phyloP scores from a whole-genome alignment of 2,113 vertebrate genomes.

The Nipponia nippon region DNA sequence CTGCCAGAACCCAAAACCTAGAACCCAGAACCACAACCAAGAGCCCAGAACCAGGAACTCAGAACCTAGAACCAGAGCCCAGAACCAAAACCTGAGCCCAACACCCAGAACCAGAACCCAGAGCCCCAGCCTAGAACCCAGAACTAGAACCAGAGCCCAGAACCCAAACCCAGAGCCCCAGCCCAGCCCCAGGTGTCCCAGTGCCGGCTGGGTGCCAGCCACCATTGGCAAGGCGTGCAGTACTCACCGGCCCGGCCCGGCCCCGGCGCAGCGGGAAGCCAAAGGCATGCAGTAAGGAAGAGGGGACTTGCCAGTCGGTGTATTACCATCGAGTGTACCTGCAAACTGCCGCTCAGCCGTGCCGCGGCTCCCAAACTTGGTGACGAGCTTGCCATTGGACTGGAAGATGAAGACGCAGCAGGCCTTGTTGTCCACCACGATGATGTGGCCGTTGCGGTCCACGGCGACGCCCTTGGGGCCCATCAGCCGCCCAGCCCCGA shows the following conservation, averaged over 20 bases:
- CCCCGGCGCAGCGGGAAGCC: neutral
- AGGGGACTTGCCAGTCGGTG: neutral
- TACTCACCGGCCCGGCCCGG: neutral
- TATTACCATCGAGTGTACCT: slow-evolving; percentile 70
- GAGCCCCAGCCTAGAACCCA: neutral
- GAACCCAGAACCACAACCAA: neutral
- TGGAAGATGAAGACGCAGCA: slow-evolving; percentile 99
- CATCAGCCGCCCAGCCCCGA: slow-evolving; percentile 91
- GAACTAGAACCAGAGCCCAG: neutral
- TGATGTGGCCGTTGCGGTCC: slow-evolving; percentile 94
- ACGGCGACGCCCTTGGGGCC: slow-evolving; percentile 95
- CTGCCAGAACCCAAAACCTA: neutral
- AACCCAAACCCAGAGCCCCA: neutral
- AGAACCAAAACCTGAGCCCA: neutral
- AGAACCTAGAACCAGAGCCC: neutral
- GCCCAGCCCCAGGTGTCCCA: neutral
- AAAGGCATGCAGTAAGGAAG: neutral
- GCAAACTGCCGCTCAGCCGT: slow-evolving; percentile 90
- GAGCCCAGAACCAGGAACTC: neutral
- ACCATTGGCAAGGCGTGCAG: neutral
- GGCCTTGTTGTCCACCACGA: slow-evolving; percentile 95
- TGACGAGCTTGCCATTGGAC: slow-evolving; percentile 92
- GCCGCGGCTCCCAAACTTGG: slow-evolving; percentile 89
- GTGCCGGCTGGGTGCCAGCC: too few species aligned
- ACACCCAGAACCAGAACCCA: neutral